Evolutionary conservation across 2,888 invertebrate species (phyloP).

Genomic region (Zhengitettix transpicula): DNA sequence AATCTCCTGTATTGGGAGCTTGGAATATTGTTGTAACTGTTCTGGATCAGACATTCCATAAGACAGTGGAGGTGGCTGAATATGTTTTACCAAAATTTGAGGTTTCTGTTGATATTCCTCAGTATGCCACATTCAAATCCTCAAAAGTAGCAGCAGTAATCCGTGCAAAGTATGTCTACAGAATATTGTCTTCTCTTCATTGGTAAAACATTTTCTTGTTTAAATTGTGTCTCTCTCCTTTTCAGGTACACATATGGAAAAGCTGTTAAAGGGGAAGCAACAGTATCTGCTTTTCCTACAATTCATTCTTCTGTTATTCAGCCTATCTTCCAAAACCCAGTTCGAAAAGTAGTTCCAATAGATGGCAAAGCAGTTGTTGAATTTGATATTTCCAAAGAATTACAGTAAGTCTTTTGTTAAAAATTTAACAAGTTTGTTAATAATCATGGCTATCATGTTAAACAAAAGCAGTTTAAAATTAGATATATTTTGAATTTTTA

Average conservation of each 20-base stretch:
- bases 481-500: no score
- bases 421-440: neutral
- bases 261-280: conserved; percentile 71
- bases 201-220: neutral
- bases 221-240: neutral
- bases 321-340: conserved; percentile 49
- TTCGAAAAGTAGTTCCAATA: conserved; percentile 39
- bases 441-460: no score
- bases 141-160: conserved; percentile 62
- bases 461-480: no score
- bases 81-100: conserved; percentile 90
- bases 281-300: conserved; percentile 68
- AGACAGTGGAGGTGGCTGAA: conserved; percentile 68
- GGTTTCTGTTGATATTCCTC: conserved; percentile 64
- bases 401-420: conserved; percentile 24
- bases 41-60: conserved; percentile 46
- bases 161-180: conserved; percentile 52
- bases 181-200: neutral
- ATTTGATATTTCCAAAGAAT: conserved; percentile 57
- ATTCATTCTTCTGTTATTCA: conserved; percentile 64
- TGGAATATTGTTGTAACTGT: conserved; percentile 65
- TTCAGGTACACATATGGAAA: conserved; percentile 69
- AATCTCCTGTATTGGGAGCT: conserved; percentile 68
- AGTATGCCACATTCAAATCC: conserved; percentile 67
- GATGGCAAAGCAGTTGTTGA: conserved; percentile 61